Evolutionary conservation across 2,888 invertebrate genomes (phyloP).

Genomic region (Orgyia antiqua): DNA sequence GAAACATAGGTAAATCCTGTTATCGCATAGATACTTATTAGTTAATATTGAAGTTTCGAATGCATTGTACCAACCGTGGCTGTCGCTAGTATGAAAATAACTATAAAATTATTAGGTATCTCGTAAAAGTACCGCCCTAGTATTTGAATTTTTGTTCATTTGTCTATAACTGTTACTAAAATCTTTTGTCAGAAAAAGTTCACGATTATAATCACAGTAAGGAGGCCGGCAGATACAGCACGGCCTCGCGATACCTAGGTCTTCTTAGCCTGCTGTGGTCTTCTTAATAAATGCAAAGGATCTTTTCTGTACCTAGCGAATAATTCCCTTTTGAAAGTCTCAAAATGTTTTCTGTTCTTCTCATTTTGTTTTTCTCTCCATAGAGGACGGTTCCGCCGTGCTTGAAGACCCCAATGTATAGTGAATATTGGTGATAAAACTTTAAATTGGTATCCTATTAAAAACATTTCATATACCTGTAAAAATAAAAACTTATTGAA

Average conservation of each 20-base stretch:
- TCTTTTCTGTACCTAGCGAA: slow-evolving; percentile 85
- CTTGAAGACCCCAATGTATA: slow-evolving; percentile 93
- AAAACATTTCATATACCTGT: slow-evolving; percentile 95
- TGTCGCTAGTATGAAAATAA: too few species aligned
- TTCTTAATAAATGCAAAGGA: slow-evolving; percentile 70
- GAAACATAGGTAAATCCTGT: too few species aligned
- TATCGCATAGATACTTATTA: too few species aligned
- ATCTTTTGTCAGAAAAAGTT: slow-evolving; percentile 38
- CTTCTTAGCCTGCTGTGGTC: slow-evolving; percentile 56
- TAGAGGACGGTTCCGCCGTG: slow-evolving; percentile 85
- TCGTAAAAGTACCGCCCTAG: too few species aligned
- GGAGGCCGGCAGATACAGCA: slow-evolving; percentile 57
- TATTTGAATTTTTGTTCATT: too few species aligned
- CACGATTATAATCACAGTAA: slow-evolving; percentile 27
- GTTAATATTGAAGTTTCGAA: too few species aligned
- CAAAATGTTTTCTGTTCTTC: slow-evolving; percentile 88
- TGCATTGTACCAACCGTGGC: too few species aligned
- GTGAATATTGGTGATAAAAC: slow-evolving; percentile 93
- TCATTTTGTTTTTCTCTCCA: slow-evolving; percentile 94
- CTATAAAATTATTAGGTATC: too few species aligned
- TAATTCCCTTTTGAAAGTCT: slow-evolving; percentile 89
- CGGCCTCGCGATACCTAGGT: slow-evolving; percentile 73
- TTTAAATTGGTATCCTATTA: slow-evolving; percentile 91
- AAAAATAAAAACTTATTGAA: slow-evolving; percentile 8
- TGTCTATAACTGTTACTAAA: too few species aligned